Evolutionary conservation across 2,888 invertebrate genomes (phyloP).

Genomic region (Drepanosiphum platanoidis): DNA sequence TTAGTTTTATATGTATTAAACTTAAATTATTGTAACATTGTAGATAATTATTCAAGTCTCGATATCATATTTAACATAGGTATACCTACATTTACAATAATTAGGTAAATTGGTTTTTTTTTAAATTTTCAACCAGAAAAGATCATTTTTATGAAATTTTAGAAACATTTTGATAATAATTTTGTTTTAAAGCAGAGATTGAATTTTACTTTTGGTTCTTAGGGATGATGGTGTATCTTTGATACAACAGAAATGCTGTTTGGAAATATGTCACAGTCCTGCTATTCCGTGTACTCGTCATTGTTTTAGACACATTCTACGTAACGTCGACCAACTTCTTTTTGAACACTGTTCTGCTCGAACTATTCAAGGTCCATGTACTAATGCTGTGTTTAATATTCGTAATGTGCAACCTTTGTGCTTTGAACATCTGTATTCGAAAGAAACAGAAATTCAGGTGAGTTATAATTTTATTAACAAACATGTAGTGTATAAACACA

Average conservation of each 20-base stretch:
- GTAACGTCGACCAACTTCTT: slow-evolving; percentile 83
- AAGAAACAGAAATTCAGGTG: slow-evolving; percentile 77
- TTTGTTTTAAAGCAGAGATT: no score
- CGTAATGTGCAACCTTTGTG: slow-evolving; percentile 85
- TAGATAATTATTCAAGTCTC: no score
- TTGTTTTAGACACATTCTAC: slow-evolving; percentile 85
- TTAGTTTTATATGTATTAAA: background rate
- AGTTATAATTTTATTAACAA: slow-evolving; percentile 65
- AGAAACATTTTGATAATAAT: no score
- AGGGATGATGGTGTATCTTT: slow-evolving; percentile 8
- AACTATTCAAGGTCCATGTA: slow-evolving; percentile 82
- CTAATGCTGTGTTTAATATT: slow-evolving; percentile 81
- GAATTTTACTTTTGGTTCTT: background rate
- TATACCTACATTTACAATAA: no score
- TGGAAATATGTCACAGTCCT: slow-evolving; percentile 63
- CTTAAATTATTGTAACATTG: no score
- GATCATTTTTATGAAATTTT: no score
- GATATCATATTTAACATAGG: no score
- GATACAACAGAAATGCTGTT: slow-evolving; percentile 61
- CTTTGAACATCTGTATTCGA: slow-evolving; percentile 73
- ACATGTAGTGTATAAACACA: no score
- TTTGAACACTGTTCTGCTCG: slow-evolving; percentile 84
- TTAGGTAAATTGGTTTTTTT: no score
- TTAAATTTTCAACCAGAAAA: no score
- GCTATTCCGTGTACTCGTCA: slow-evolving; percentile 83